Percentiles rank a stretch among this genome's conserved stretches.
These are phyloP conservation scores for Zosterops japonicus DNA, from an alignment of 2,113 vertebrate species.

Conservation along the genomic window DNA sequence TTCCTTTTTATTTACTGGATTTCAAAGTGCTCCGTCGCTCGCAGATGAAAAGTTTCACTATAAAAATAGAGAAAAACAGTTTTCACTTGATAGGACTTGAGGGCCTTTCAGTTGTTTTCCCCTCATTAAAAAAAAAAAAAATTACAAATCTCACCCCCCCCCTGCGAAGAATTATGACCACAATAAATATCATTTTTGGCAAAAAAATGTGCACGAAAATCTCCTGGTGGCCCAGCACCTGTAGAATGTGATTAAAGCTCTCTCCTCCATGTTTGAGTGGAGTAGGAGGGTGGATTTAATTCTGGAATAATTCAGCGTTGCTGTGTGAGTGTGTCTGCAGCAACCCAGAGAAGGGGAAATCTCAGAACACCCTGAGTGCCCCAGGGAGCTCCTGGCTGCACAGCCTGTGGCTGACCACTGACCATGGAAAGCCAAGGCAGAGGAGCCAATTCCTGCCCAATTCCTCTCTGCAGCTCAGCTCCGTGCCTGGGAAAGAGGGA, in stretches of 20 bases:
- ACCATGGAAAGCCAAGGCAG: background rate
- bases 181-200: background rate
- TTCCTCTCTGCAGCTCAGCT: background rate
- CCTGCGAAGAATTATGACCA: background rate
- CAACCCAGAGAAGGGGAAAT: background rate
- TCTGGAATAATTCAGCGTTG: background rate
- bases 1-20: background rate
- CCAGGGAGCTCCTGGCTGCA: background rate
- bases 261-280: background rate
- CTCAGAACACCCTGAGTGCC: background rate
- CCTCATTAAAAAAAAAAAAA: background rate
- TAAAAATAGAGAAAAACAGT: background rate
- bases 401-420: background rate
- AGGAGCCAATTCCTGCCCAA: background rate
- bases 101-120: background rate
- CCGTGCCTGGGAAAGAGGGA: background rate
- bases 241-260: background rate
- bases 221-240: background rate
- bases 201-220: background rate
- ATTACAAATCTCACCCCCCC: background rate
- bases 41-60: background rate
- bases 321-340: background rate
- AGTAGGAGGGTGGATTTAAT: background rate
- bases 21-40: background rate
- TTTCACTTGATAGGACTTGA: background rate